Evolutionary conservation across 2,113 vertebrate species (phyloP), one percentile per base, ranked within the genome.

Genomic region (Calidris pugnax): DNA sequence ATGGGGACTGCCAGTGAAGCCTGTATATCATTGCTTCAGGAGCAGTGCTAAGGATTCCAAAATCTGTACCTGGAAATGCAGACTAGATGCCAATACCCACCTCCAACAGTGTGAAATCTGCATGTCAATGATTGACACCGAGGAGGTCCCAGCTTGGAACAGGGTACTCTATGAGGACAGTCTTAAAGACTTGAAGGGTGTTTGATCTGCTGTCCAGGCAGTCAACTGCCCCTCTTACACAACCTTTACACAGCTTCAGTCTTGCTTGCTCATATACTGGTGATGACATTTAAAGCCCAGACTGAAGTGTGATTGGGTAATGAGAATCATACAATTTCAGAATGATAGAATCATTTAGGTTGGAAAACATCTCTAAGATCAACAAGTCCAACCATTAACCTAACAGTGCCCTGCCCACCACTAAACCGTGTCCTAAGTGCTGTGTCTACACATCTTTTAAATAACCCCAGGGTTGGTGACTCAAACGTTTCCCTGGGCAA

Each of bases 121-220:
- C 23, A 37, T 21, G 43, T 3, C 12, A 45, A 12, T 1, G 2
- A 59, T 16, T 21, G 27, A 50, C 1, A 1, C 14, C 73, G 18
- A 64, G 23, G 12, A 73, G 4, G 30, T 41, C 28, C n/a, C 53
- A 95, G 43, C 21, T 39, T 74, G 30, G 33, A 60, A 55, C 20
- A 73, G n/a, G 27, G 50, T 21, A 28, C 19, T 39, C 4, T 4
- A 0, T 60, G 55, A 77, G 14, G 39, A 82, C 50, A 45, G 23
- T 8, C 30, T 26, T 48, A 12, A 69, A 35, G 26, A 62, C n/a
- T 8, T 56, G 6, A 77, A 59, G 13, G 21, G 14, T 17, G 22
- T 55, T 50, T 64, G 28, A 35, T 32, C 27, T 64, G 21, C 24
- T 69, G 12, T 30, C 20, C 45, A 15, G 8, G 11, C 3, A 3